Evolutionary conservation across 37 sponge, comb jelly and placozoan species (phyloP).

Genomic region (Spongia lamella): DNA sequence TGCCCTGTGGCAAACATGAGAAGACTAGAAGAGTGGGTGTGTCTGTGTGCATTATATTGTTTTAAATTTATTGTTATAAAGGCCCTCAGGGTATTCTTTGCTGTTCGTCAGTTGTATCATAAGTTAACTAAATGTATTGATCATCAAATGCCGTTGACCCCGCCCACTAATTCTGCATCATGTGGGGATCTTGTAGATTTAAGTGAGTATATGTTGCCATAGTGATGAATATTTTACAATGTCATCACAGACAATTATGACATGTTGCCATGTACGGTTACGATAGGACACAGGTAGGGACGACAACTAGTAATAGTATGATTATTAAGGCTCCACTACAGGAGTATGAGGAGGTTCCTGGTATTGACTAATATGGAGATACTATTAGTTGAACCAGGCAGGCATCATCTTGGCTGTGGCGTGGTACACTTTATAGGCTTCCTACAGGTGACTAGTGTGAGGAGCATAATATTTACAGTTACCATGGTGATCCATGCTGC

Average conservation of each 20-base stretch:
- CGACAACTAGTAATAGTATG: neutral
- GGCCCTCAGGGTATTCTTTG: conserved; percentile 87
- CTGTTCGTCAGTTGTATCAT: conserved; percentile 50
- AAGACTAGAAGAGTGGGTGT: conserved; percentile 35
- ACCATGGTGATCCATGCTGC: neutral
- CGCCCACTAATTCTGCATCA: conserved; percentile 28
- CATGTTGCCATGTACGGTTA: conserved; percentile 73
- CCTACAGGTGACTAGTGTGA: conserved; percentile 56
- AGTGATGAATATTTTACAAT: neutral
- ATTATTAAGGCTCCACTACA: conserved; percentile 4
- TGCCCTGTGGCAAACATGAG: conserved; percentile 86
- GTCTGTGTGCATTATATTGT: too few species aligned
- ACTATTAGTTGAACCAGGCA: conserved; percentile 86
- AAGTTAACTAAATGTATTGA: conserved; percentile 47
- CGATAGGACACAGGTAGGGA: conserved; percentile 55
- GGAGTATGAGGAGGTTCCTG: conserved; percentile 62
- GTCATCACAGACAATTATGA: conserved; percentile 61
- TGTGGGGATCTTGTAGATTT: conserved; percentile 66
- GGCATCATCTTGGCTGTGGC: conserved; percentile 75
- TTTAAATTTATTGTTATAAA: too few species aligned
- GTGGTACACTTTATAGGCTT: conserved; percentile 81
- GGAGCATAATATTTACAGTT: neutral
- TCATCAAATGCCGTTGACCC: conserved; percentile 62
- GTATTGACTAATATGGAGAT: conserved; percentile 81
- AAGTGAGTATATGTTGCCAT: conserved; percentile 46